Base-by-base conservation (phyloP, 2,888 invertebrate genomes). In the Poecilus cupreus region DNA sequence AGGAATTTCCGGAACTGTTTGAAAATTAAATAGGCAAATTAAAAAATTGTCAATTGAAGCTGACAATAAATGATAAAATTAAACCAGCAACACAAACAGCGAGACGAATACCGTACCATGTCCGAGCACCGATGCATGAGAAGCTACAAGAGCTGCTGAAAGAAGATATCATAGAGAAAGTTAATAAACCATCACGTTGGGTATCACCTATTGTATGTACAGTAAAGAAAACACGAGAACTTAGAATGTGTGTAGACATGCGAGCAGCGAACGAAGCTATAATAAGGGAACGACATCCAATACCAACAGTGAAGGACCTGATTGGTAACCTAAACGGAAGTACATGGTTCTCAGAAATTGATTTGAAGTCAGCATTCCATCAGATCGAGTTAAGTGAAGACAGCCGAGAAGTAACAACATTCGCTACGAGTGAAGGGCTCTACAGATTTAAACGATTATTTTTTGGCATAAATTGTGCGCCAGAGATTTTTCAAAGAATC, bases 61-160 rank as follows among this genome's bases (percentile, higher is more conserved):
- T 85, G 1, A 82, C 84, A 0, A 85, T 86, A n/a, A n/a, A n/a
- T 13, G 83, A 86, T 70, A 22, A 79, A 22, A 70, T 78, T 11
- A 60, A 83, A 51, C 86, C 87, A 26, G 84, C 87, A 26, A 82
- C 82, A 22, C 87, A 87, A 82, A 86, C 86, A 57, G 82, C 85
- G 76, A 82, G 87, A 32, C 81, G 87, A 43, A 76, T 87, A 13
- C 87, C 87, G n/a, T 84, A 85, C 49, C 85, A 87, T 4, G 77
- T 88, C 32, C 82, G 84, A 60, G 78, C 82, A 6, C 82, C 82
- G 78, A 57, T 85, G 20, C 75, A 85, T 13, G 72, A 82, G 18
- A 83, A 84, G 68, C 72, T 86, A 6, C 39, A 84, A 6, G 82
- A 85, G 64, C 75, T 86, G 8, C 10, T 85, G 10, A 75, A 83